These are phyloP conservation scores for Falco biarmicus DNA, from an alignment of 2,797 vertebrate species.

Conservation along the genomic window DNA sequence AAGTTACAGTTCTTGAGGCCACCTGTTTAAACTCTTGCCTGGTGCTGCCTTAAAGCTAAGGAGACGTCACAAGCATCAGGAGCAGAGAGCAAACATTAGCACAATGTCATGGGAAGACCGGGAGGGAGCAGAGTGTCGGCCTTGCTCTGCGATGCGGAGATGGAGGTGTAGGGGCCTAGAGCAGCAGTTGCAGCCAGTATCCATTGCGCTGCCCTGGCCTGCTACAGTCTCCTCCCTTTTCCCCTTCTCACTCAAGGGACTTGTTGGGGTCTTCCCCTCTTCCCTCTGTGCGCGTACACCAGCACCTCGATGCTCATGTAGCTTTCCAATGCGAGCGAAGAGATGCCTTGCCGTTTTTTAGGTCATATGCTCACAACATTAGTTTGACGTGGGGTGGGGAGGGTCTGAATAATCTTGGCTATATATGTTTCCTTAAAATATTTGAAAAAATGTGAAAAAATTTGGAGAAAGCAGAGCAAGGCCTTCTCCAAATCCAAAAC, in stretches of 20 bases:
- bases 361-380: neutral
- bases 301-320: fast-evolving
- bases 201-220: neutral
- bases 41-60: neutral
- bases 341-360: neutral
- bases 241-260: neutral
- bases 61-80: neutral
- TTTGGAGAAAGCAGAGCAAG: neutral
- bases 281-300: too few species aligned
- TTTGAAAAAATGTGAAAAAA: neutral
- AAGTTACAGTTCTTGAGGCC: neutral
- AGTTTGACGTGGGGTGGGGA: neutral
- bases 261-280: neutral
- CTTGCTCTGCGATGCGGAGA: neutral
- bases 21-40: neutral
- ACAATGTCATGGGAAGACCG: neutral
- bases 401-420: neutral
- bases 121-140: neutral
- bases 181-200: neutral
- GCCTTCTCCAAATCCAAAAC: neutral
- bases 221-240: neutral
- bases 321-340: neutral
- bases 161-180: neutral
- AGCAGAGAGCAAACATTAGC: neutral
- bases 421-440: neutral